Conservation (phyloP, 2,797 vertebrate species). For the Nasua narica region DNA sequence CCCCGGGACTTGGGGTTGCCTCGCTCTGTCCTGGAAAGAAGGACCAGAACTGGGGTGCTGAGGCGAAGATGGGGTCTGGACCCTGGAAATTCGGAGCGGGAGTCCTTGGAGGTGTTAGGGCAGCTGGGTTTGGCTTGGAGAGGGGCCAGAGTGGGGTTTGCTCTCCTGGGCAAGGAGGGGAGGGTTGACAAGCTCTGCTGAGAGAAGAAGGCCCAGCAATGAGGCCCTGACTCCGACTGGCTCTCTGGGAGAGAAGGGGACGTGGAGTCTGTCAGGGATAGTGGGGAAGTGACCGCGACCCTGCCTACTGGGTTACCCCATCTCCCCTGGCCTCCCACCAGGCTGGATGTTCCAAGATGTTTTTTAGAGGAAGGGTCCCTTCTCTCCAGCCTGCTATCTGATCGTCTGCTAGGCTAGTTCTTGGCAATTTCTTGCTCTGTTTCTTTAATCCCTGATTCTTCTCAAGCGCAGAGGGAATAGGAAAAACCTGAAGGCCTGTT, state of each 20-base stretch:
- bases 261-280: background rate
- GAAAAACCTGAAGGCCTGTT: conserved; percentile 22
- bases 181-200: background rate
- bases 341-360: background rate
- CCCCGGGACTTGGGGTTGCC: background rate
- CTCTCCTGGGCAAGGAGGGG: background rate
- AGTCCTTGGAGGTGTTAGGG: background rate
- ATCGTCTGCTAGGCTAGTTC: conserved; percentile 72
- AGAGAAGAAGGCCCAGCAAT: background rate
- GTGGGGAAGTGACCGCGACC: background rate
- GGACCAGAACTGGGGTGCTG: background rate
- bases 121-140: background rate
- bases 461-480: conserved; percentile 69
- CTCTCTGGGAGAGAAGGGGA: background rate
- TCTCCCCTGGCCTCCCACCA: background rate
- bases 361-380: conserved; percentile 6
- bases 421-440: conserved; percentile 77
- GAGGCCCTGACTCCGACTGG: background rate
- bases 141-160: background rate
- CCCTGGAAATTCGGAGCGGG: background rate
- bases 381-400: conserved; percentile 64
- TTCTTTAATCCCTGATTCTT: conserved; percentile 79
- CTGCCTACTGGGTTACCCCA: background rate
- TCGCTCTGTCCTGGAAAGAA: background rate
- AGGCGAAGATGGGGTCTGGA: background rate